Evolutionary conservation across 1,140 invertebrate species (phyloP).

Genomic region (Eumaeus atala): DNA sequence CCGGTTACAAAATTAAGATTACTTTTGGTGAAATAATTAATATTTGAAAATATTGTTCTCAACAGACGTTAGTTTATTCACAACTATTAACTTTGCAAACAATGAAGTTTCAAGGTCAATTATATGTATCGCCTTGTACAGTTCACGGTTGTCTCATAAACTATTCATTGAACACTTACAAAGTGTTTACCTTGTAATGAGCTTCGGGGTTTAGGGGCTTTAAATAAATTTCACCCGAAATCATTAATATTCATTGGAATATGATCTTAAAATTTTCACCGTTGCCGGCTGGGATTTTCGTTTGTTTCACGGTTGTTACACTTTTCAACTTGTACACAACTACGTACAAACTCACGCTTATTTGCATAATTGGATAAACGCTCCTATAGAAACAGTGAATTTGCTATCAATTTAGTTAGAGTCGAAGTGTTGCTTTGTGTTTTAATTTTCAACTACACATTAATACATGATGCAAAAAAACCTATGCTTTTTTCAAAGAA

Average conservation of each 20-base stretch:
- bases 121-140: not conserved
- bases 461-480: no score
- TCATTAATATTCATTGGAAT: conserved; percentile 48
- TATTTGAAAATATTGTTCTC: no score
- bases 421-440: no score
- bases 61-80: no score
- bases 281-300: conserved; percentile 26
- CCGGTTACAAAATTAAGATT: no score
- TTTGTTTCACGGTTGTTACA: conserved; percentile 35
- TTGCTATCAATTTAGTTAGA: no score
- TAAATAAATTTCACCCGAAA: conserved; percentile 33
- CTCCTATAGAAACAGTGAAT: conserved; percentile 22
- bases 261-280: conserved; percentile 37
- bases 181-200: conserved; percentile 28
- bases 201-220: conserved; percentile 18
- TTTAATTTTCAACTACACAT: no score
- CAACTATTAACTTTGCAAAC: no score
- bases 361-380: conserved; percentile 35
- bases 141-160: conserved; percentile 17
- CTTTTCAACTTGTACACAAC: conserved; percentile 32
- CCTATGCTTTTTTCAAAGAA: no score
- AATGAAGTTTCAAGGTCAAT: conserved; percentile 2
- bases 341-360: conserved; percentile 27
- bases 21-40: no score
- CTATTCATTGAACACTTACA: conserved; percentile 25